These are phyloP conservation scores for Glyptemys insculpta DNA, from an alignment of 2,797 vertebrate species.

Conservation along the genomic window DNA sequence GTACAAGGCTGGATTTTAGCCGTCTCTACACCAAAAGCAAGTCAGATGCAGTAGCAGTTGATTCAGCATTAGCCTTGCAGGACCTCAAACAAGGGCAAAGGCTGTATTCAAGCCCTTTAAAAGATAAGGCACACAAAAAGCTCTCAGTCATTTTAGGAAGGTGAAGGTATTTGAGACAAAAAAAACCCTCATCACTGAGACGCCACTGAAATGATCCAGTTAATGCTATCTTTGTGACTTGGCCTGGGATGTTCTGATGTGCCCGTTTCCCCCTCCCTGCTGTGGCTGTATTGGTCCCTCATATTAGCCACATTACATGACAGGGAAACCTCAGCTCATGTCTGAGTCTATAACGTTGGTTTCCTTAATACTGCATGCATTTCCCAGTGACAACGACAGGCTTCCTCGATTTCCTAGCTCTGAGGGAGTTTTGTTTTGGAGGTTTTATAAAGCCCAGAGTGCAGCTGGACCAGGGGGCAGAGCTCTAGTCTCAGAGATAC, in stretches of 20 bases:
- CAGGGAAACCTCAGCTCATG: constrained; percentile 59
- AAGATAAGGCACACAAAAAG: background rate
- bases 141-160: background rate
- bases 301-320: background rate
- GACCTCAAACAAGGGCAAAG: background rate
- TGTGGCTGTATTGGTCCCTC: constrained; percentile 43
- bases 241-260: constrained; percentile 10
- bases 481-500: accelerated
- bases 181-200: accelerated
- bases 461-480: constrained; percentile 15
- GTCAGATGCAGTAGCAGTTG: background rate
- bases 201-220: background rate
- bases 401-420: constrained; percentile 4
- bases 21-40: background rate
- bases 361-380: background rate
- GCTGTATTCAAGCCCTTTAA: background rate
- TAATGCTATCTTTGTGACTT: background rate
- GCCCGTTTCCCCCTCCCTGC: background rate
- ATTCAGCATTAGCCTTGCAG: background rate
- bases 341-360: background rate
- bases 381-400: constrained; percentile 41
- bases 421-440: background rate
- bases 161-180: background rate
- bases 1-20: background rate
- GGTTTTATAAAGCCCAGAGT: background rate